Conservation (phyloP, 2,888 invertebrate species). For the Creontiades dilutus region DNA sequence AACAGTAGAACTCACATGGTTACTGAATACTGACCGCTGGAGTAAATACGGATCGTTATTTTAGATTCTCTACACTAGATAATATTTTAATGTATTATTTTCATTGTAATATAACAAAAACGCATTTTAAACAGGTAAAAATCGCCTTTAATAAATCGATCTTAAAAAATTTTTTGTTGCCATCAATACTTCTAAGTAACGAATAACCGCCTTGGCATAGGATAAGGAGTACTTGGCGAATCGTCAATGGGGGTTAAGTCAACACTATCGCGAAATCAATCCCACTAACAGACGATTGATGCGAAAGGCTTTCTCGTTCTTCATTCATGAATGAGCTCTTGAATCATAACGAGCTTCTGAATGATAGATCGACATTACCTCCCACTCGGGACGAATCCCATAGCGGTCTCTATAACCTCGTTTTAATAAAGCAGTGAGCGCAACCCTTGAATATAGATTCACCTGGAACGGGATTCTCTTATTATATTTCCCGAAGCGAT, state of each 20-base stretch:
- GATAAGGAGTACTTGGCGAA: neutral
- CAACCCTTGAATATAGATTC: neutral
- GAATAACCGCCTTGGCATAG: no score
- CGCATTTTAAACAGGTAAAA: no score
- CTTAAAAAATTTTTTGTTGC: no score
- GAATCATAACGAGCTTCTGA: slow-evolving; percentile 39
- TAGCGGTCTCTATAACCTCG: neutral
- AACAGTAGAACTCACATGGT: no score
- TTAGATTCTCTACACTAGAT: no score
- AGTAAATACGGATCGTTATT: no score
- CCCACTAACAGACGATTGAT: slow-evolving; percentile 12
- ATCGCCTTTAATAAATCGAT: no score
- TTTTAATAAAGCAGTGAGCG: slow-evolving; percentile 14
- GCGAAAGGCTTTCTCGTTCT: neutral
- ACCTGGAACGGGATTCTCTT: neutral
- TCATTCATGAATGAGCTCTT: slow-evolving; percentile 42
- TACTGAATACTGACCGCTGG: no score
- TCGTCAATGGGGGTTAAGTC: neutral
- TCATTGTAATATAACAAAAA: no score
- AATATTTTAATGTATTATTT: no score
- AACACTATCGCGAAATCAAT: neutral
- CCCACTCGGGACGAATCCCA: neutral
- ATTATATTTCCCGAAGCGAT: slow-evolving; percentile 5
- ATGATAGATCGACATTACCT: slow-evolving; percentile 42
- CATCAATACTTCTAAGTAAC: no score